Evolutionary conservation across 2,797 vertebrate species (phyloP), one percentile per base, ranked within the genome.

Genomic region (Decapterus maruadsi): DNA sequence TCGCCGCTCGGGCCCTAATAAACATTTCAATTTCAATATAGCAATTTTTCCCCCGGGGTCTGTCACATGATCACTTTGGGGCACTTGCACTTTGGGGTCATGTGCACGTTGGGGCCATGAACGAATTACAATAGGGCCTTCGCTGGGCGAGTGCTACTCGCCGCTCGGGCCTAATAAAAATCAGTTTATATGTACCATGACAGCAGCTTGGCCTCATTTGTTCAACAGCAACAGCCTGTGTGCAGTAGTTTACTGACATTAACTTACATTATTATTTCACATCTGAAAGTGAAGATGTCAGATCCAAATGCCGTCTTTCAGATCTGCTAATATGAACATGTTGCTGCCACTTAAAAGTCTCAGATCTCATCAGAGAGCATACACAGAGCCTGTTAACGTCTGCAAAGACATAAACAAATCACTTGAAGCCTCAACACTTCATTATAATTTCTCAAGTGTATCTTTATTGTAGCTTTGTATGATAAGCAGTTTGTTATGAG

Each of bases 171-270:
- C n/a, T n/a, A n/a, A n/a, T n/a, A 36, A 36, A 36, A 8, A 36
- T 64, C 19, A 64, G 2, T 62, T 67, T 13, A 46, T 57, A 71
- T 45, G 46, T 43, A 70, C 45, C 20, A 10, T 79, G 68, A 77
- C 85, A 84, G 75, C 65, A 56, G 34, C 68, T 71, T 31, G 1
- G 68, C 58, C 67, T 69, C 65, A 61, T 80, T 83, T 74, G 63
- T 68, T 78, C 58, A 70, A 61, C 57, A 54, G 72, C 56, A 40
- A 34, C 55, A 66, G 59, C 29, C 42, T 64, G 34, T 34, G 63
- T 59, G 48, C 57, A 66, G 66, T 84, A 66, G 66, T 84, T 83
- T 58, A 60, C 72, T 36, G 58, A 57, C 63, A 77, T 80, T 36
- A 20, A 69, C 59, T 74, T 45, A 42, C 69, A 58, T 78, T 72